Evolutionary conservation across 2,888 invertebrate species (phyloP), one percentile per base, ranked within the genome.

Genomic region (Rhingia rostrata): DNA sequence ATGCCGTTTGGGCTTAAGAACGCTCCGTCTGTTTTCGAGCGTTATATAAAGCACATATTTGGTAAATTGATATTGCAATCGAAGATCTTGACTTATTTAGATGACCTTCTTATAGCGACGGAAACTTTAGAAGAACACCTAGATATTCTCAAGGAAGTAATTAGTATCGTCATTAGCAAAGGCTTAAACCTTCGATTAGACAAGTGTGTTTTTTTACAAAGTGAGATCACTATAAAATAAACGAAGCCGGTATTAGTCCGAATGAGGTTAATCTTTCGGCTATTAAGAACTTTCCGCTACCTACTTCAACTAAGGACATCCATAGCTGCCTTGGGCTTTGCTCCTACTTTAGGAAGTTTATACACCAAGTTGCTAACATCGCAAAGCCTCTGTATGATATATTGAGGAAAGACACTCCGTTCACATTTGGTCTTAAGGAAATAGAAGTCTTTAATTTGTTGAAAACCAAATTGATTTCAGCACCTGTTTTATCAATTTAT

Each of bases 361-460:
- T 22, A 22, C 22, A 22, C 22, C 22, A 22, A 22, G 1, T 22
- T 22, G 22, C 22, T 22, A 22, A 22, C 22, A 22, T 22, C 1
- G 22, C 22, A 22, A 87, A 88, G 72, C 89, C 89, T 0, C 64
- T 89, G 3, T 87, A 89, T 66, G 86, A 88, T 43, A 39, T 89
- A 6, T 43, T 75, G 39, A 63, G 12, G 7, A 75, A 61, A 22
- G 32, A 75, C 30, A 1, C 45, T 6, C 22, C 22, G 33, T 75
- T 73, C 49, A 22, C 33, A 7, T 73, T 75, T 64, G 49, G 49
- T 41, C 10, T 9, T 35, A 39, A 41, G 7, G 58, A 70, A 58
- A n/a, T 53, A 9, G 33, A 60, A 49, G 43, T 53, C 3, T 80
- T 83, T n/a, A n/a, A n/a, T n/a, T n/a, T 39, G 22, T 22, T 22